Percentiles rank a stretch among this genome's conserved stretches.
These are phyloP conservation scores for Phaedon cochleariae DNA, from an alignment of 2,888 invertebrate species.

Conservation along the genomic window DNA sequence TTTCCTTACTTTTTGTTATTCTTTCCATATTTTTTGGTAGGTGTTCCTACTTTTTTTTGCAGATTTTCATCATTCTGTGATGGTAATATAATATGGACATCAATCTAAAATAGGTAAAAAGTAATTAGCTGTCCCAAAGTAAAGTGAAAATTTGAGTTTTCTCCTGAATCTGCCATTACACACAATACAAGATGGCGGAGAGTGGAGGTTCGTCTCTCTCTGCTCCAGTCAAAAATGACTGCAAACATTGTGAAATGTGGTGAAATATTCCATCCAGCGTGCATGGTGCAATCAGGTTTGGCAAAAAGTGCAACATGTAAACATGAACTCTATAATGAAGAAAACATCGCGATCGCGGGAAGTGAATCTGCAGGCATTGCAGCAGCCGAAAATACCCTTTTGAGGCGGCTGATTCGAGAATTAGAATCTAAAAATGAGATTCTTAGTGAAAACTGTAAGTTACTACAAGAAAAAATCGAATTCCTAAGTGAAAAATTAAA, in stretches of 20 bases:
- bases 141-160: no score
- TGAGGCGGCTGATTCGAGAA: neutral
- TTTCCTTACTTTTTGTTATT: no score
- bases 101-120: no score
- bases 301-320: neutral
- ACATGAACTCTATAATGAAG: no score
- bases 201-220: neutral
- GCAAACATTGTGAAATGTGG: neutral
- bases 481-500: neutral
- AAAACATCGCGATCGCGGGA: neutral
- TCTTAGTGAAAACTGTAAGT: neutral
- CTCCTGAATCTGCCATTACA: no score
- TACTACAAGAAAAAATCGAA: neutral
- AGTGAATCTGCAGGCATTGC: neutral
- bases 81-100: no score
- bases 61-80: no score
- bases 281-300: neutral
- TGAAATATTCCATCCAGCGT: neutral
- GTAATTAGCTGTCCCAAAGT: no score
- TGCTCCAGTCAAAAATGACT: neutral
- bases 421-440: neutral
- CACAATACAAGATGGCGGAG: constrained; percentile 8
- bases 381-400: neutral
- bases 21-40: no score
- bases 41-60: no score